Conservation (phyloP, 2,888 invertebrate genomes). For the Gnatocerus cornutus region DNA sequence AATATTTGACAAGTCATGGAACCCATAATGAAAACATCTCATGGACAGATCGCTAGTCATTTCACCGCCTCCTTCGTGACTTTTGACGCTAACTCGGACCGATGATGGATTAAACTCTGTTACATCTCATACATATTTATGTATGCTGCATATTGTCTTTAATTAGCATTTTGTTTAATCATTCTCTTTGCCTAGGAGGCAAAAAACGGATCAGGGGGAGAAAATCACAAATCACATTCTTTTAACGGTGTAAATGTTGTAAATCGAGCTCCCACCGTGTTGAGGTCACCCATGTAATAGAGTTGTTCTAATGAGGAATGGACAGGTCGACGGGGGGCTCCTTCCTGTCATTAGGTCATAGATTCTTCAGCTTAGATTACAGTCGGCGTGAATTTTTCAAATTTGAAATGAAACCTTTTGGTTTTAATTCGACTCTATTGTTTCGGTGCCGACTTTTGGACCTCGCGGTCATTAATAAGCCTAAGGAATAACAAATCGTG, state of each 20-base stretch:
- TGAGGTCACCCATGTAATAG: conserved; percentile 64
- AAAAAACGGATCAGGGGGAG: background rate
- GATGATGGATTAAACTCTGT: conserved; percentile 69
- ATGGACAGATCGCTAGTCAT: conserved; percentile 72
- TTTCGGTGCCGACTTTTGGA: conserved; percentile 9
- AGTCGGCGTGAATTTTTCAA: conserved; percentile 23
- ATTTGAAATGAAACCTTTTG: conserved; percentile 21
- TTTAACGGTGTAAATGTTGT: conserved; percentile 29
- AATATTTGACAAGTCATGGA: conserved; percentile 71
- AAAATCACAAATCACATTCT: background rate
- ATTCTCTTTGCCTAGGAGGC: conserved; percentile 55
- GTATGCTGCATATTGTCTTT: conserved; percentile 65
- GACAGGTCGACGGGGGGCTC: conserved; percentile 58
- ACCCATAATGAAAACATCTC: conserved; percentile 72
- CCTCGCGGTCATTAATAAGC: conserved; percentile 33
- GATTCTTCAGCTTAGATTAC: conserved; percentile 30
- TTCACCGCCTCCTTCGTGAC: conserved; percentile 72
- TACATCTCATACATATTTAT: conserved; percentile 67
- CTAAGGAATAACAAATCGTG: conserved; percentile 32
- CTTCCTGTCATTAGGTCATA: conserved; percentile 58
- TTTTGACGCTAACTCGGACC: conserved; percentile 70
- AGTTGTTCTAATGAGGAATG: conserved; percentile 67
- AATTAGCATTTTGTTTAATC: conserved; percentile 71
- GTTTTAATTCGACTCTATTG: conserved; percentile 4
- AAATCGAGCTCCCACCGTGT: conserved; percentile 59